phyloP scores from a whole-genome alignment of 2,888 invertebrate species.

The Pristionchus exspectatus region DNA sequence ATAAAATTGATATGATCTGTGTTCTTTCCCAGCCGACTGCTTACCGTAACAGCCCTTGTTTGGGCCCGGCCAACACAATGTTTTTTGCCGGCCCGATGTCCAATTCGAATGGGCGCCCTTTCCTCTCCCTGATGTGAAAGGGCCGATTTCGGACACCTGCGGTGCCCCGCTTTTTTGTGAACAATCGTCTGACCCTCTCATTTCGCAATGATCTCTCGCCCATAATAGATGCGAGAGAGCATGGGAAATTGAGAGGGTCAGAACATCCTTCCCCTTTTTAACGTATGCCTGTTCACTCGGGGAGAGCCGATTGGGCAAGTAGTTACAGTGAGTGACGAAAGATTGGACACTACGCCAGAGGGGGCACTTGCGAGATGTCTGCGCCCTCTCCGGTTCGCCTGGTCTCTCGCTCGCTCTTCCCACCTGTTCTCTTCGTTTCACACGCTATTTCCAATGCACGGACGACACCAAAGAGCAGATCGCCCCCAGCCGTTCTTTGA shows the following conservation, averaged over 20 bases:
- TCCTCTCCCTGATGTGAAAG: background rate
- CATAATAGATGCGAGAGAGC: too few relatives aligned
- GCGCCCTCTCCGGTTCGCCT: background rate
- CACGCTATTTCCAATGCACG: background rate
- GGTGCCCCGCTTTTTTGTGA: background rate
- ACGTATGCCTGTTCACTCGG: background rate
- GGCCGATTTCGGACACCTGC: conserved; percentile 47
- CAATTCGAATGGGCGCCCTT: conserved; percentile 5
- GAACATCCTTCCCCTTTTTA: too few relatives aligned
- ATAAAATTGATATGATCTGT: too few relatives aligned
- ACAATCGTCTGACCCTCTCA: too few relatives aligned
- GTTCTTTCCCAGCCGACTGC: background rate
- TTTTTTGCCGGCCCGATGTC: background rate
- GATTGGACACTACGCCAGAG: background rate
- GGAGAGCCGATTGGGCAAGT: background rate
- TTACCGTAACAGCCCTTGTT: background rate
- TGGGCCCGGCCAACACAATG: background rate
- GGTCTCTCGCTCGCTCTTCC: background rate
- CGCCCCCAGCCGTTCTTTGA: background rate
- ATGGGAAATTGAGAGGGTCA: too few relatives aligned
- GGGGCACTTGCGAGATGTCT: background rate
- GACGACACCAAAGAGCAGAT: background rate
- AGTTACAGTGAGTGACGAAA: conserved; percentile 50
- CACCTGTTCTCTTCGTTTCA: background rate
- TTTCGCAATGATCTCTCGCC: too few relatives aligned